A percentile compares a stretch with the other conserved stretches of the same genome.
Evolutionary conservation across 2,888 invertebrate genomes (phyloP).

Genomic region (Lydus trimaculatus): DNA sequence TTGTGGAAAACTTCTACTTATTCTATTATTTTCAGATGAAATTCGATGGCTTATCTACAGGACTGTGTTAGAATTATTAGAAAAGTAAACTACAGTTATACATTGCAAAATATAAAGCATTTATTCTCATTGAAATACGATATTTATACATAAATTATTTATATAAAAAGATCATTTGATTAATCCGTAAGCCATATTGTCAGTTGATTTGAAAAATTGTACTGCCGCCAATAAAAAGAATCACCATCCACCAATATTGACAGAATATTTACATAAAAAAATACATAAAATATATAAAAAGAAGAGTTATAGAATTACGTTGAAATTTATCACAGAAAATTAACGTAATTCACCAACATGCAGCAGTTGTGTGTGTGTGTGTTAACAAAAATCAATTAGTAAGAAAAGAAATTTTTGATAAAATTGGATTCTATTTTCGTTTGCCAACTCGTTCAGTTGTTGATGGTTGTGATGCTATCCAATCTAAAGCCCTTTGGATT

Average conservation of each 20-base stretch:
- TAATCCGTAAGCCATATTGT: slow-evolving; percentile 25
- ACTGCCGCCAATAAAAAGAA: slow-evolving; percentile 16
- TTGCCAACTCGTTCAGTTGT: slow-evolving; percentile 55
- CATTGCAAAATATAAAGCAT: slow-evolving; percentile 31
- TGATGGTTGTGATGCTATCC: slow-evolving; percentile 70
- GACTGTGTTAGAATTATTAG: too few relatives aligned
- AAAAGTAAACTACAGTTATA: slow-evolving; percentile 13
- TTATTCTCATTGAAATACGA: slow-evolving; percentile 22
- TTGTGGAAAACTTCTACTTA: too few relatives aligned
- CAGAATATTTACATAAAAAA: slow-evolving; percentile 5
- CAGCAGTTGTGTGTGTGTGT: background rate
- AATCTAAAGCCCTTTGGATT: slow-evolving; percentile 78
- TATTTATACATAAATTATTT: slow-evolving; percentile 25
- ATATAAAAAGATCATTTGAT: slow-evolving; percentile 16
- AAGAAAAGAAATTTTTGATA: background rate
- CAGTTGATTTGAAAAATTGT: slow-evolving; percentile 9
- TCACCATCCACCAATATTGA: slow-evolving; percentile 10
- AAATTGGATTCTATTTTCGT: slow-evolving; percentile 35
- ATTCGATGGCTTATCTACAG: too few relatives aligned
- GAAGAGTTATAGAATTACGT: slow-evolving; percentile 20
- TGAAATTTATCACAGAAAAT: slow-evolving; percentile 31
- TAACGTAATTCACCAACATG: slow-evolving; percentile 23
- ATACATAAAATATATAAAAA: background rate
- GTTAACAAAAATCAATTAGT: background rate
- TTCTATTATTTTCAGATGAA: too few relatives aligned